Conservation (phyloP, 2,888 invertebrate species). For the Drosophila differens region DNA sequence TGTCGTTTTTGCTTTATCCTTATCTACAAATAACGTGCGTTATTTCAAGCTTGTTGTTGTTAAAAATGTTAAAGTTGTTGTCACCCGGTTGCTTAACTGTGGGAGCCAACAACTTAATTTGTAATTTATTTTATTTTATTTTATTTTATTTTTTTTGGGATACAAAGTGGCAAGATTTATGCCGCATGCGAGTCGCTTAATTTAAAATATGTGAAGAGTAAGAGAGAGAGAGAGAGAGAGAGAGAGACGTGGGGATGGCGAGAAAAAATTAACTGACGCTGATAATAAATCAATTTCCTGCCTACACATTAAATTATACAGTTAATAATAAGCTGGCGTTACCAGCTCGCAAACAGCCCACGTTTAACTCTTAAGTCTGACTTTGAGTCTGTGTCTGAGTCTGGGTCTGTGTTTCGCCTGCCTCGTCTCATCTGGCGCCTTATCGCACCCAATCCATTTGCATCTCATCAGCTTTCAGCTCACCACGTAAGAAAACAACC, state of each 20-base stretch:
- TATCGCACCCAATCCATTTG: conserved; percentile 79
- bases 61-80: conserved; percentile 36
- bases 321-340: conserved; percentile 76
- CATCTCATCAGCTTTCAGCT: conserved; percentile 76
- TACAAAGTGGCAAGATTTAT: conserved; percentile 55
- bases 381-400: conserved; percentile 9
- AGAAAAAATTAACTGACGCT: conserved; percentile 73
- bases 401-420: conserved; percentile 15
- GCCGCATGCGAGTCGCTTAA: conserved; percentile 66
- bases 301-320: conserved; percentile 79
- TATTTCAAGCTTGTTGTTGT: conserved; percentile 36
- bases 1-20: conserved; percentile 57
- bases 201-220: conserved; percentile 52
- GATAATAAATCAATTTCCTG: conserved; percentile 81
- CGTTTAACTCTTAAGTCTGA: conserved; percentile 58
- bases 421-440: conserved; percentile 53
- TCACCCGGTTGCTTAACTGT: conserved; percentile 70
- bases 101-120: conserved; percentile 82
- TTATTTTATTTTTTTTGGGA: not conserved
- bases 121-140: conserved; percentile 62
- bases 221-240: not conserved
- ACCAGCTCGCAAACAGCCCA: conserved; percentile 69
- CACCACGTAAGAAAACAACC: conserved; percentile 32
- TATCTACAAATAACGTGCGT: conserved; percentile 62
- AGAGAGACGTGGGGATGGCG: not conserved